Conservation (phyloP, 2,113 vertebrate genomes). For the Meriones unguiculatus region DNA sequence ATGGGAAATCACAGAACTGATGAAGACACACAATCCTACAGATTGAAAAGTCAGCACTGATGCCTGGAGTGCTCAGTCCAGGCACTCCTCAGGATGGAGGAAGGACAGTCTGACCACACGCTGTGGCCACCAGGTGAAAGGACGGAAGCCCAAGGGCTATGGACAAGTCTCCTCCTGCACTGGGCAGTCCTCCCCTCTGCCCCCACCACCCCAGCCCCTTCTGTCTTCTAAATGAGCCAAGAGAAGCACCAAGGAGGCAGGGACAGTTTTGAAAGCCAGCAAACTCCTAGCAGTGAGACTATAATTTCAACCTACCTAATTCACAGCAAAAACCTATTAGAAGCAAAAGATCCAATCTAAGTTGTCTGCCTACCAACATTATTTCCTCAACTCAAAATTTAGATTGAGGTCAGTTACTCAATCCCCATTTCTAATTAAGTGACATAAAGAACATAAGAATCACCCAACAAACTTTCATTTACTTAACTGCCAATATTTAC, state of each 20-base stretch:
- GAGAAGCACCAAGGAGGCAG: neutral
- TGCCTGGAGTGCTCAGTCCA: neutral
- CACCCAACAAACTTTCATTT: neutral
- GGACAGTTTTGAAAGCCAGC: neutral
- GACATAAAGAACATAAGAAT: constrained; percentile 19
- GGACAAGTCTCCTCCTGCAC: neutral
- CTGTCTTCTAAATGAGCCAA: neutral
- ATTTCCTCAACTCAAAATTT: constrained; percentile 35
- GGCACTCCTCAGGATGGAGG: neutral
- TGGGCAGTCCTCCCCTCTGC: neutral
- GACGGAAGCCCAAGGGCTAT: neutral
- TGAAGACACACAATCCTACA: neutral
- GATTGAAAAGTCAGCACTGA: neutral
- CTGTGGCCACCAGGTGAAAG: neutral
- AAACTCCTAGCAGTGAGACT: neutral
- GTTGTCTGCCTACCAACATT: constrained; percentile 27
- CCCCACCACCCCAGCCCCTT: neutral
- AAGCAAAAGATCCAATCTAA: constrained; percentile 44
- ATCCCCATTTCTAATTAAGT: constrained; percentile 32
- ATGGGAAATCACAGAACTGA: constrained; percentile 7
- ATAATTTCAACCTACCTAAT: neutral
- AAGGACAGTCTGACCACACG: neutral
- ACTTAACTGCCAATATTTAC: neutral
- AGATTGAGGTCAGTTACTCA: neutral
- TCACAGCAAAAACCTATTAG: constrained; percentile 4